A percentile compares a stretch with the other conserved stretches of the same genome.
phyloP scores from a whole-genome alignment of 1,140 invertebrate species.

The Zaprionus vittiger region DNA sequence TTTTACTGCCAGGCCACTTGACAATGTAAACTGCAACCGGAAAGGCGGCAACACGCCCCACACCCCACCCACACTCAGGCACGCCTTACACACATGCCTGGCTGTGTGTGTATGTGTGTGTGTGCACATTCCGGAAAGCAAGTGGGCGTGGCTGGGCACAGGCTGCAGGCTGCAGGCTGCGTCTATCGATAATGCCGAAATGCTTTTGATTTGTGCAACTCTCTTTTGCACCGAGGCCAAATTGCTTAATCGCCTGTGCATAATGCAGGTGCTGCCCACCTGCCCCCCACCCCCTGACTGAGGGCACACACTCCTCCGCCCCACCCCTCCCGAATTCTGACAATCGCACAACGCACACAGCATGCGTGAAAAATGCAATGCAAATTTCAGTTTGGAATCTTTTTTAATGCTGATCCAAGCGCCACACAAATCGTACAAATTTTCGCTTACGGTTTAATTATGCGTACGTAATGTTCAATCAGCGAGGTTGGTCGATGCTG shows the following conservation, averaged over 20 bases:
- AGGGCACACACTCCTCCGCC: background rate
- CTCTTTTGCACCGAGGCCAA: constrained; percentile 28
- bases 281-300: background rate
- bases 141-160: background rate
- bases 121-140: constrained; percentile 18
- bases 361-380: constrained; percentile 60
- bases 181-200: constrained; percentile 44
- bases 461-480: constrained; percentile 59
- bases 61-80: background rate
- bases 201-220: constrained; percentile 54
- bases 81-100: constrained; percentile 5
- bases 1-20: constrained; percentile 54
- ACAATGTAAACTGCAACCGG: constrained; percentile 52
- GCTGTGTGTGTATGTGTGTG: background rate
- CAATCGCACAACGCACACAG: constrained; percentile 37
- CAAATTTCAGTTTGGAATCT: constrained; percentile 47
- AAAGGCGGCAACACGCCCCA: constrained; percentile 26
- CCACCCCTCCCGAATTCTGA: background rate
- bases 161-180: background rate
- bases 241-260: constrained; percentile 66
- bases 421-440: constrained; percentile 47
- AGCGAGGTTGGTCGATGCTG: background rate
- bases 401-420: constrained; percentile 62
- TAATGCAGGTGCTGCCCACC: constrained; percentile 42
- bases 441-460: constrained; percentile 60